phyloP scores from a whole-genome alignment of 2,113 vertebrate species.

The Forbesichthys papilliferus region DNA sequence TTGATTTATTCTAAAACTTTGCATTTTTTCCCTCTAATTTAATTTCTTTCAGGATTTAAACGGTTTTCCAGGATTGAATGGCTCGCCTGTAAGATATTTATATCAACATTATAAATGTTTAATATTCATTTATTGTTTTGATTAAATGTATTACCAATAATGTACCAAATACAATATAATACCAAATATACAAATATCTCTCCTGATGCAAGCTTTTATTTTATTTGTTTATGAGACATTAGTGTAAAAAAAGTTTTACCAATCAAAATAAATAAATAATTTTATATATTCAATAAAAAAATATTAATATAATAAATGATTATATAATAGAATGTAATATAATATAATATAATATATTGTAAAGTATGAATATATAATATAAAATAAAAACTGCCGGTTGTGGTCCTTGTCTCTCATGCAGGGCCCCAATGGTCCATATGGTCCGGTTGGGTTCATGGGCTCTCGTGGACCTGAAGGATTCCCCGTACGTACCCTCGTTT shows the following conservation, averaged over 20 bases:
- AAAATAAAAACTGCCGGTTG: not conserved
- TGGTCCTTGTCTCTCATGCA: conserved; percentile 49
- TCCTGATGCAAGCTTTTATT: too few species aligned
- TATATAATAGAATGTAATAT: too few species aligned
- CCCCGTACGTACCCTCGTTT: conserved; percentile 60
- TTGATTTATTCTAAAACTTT: not conserved
- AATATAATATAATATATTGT: too few species aligned
- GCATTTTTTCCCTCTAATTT: not conserved
- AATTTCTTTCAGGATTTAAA: conserved; percentile 71
- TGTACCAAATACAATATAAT: too few species aligned
- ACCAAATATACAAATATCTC: too few species aligned
- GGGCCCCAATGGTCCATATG: conserved; percentile 81
- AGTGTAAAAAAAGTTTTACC: too few species aligned
- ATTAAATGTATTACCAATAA: not conserved
- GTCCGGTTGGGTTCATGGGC: conserved; percentile 76
- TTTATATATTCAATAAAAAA: too few species aligned
- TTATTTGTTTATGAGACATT: too few species aligned
- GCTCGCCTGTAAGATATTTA: conserved; percentile 79
- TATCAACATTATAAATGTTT: not conserved
- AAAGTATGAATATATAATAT: not conserved
- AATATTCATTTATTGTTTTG: too few species aligned
- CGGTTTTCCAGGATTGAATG: conserved; percentile 80
- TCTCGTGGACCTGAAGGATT: conserved; percentile 76
- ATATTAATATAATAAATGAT: too few species aligned
- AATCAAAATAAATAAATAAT: too few species aligned